Base-by-base conservation (phyloP, 2,113 vertebrate species). In the Myotis davidii region DNA sequence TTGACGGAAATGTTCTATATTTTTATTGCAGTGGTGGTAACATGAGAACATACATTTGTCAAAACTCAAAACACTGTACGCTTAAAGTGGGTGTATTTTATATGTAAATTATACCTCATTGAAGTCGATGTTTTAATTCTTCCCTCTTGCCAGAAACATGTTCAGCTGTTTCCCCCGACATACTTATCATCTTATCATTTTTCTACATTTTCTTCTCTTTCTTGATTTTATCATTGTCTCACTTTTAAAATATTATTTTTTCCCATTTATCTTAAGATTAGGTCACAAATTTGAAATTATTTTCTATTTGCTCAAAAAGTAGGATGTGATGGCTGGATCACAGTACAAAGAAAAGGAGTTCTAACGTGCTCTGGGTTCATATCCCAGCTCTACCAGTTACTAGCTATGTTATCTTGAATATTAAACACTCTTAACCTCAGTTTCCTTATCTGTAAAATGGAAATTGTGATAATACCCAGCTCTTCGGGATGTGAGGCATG, bases 31-130 rank as follows among this genome's bases (percentile, higher is more conserved):
- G 37, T 14, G 48, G 23, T 45, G 54, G 54, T 73, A 94, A 95
- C 61, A 39, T 29, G 76, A 93, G 10, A 67, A 86, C n/a, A 69
- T 32, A 65, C 39, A 73, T 90, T 87, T 67, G 78, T 83, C 77
- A 97, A 69, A 94, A 73, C 48, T 77, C 61, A 86, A 18, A 88
- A 65, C 65, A 88, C 17, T 94, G 56, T 18, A 82, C 20, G 77
- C 39, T 82, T 61, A 67, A 76, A 90, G 54, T 83, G 45, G 48
- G 17, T 81, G 17, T 29, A 17, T 54, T 72, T 93, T 86, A 81
- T 87, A 65, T 90, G 27, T 84, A 74, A 93, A 54, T 45, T 84
- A 74, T 32, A 42, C 61, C 65, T 93, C 69, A 64, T 25, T 70
- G 52, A 89, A 92, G 20, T 27, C 54, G 32, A 52, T 81, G 54